A percentile compares a stretch with the other conserved stretches of the same genome.
Evolutionary conservation across 2,888 invertebrate genomes (phyloP).

Genomic region (Acanthosepion esculentum): DNA sequence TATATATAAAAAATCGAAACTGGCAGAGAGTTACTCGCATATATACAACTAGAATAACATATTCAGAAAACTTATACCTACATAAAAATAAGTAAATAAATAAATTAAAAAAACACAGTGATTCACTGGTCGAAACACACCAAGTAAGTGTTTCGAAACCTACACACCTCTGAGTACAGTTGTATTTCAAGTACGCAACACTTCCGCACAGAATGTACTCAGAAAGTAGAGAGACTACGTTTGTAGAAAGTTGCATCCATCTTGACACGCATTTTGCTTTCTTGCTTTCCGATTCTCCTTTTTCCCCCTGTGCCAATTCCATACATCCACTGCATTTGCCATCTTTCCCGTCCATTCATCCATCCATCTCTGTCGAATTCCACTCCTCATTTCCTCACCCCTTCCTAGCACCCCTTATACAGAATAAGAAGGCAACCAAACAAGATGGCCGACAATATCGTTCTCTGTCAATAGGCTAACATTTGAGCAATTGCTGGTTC

Average conservation of each 20-base stretch:
- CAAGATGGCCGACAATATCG: slow-evolving; percentile 13
- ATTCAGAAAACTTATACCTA: too few species aligned
- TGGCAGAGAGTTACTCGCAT: too few species aligned
- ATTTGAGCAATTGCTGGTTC: slow-evolving; percentile 2
- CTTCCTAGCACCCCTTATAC: not conserved
- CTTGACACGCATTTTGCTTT: not conserved
- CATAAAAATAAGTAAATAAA: too few species aligned
- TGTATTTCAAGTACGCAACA: not conserved
- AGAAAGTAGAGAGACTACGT: not conserved
- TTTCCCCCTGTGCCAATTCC: not conserved
- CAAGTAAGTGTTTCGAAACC: not conserved
- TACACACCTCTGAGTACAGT: not conserved
- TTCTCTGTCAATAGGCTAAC: slow-evolving; percentile 33
- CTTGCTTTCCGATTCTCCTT: not conserved
- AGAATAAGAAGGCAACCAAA: not conserved
- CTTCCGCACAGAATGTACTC: not conserved
- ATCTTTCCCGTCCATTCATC: not conserved
- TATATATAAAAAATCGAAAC: too few species aligned
- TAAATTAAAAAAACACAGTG: too few species aligned
- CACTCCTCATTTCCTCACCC: not conserved
- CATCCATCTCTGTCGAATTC: slow-evolving; percentile 33
- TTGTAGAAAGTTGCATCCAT: not conserved
- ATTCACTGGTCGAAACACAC: too few species aligned
- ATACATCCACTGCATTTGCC: not conserved
- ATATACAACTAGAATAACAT: too few species aligned